Evolutionary conservation across 2,113 vertebrate genomes (phyloP), one percentile per base, ranked within the genome.

Genomic region (Anolis sagrei): DNA sequence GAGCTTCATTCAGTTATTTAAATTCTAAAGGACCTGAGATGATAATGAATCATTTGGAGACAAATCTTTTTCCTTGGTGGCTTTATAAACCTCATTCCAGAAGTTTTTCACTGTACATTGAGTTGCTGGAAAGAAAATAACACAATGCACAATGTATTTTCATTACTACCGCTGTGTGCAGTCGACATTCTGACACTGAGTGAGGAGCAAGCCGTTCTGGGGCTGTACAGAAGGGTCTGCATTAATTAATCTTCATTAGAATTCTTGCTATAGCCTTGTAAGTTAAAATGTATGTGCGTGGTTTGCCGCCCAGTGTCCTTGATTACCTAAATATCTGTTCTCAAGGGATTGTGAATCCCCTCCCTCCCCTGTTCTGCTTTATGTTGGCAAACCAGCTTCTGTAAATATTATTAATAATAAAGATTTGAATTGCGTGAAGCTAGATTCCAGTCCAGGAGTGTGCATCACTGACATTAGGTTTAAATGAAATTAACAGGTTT

Each of bases 191-290:
- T 94, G 93, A 90, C 87, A 92, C 86, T 90, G 85, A 89, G 68
- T 89, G 87, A 93, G 90, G 94, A 93, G 69, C 89, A 95, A 93
- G 90, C 90, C 88, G 77, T 86, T 88, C 78, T 81, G 86, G 34
- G 83, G 87, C 88, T 94, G 94, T 88, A 72, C 92, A 83, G 84
- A 94, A 93, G 91, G 83, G 88, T 86, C 92, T 94, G 91, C 91
- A 95, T 94, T 96, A 94, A 95, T 96, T 95, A 96, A 95, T 96
- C 95, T 96, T 95, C 92, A 94, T 96, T 95, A 95, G 83, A 87
- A 93, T 88, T 88, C 58, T 93, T 94, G 91, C 91, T 87, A 81
- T 88, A 75, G 89, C 89, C 92, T 94, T 93, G 79, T 89, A 92
- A 95, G 95, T 95, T 94, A 94, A 95, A 96, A 95, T 95, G 92